Evolutionary conservation across 2,113 vertebrate species (phyloP), one percentile per base, ranked within the genome.

Genomic region (Zosterops borbonicus): DNA sequence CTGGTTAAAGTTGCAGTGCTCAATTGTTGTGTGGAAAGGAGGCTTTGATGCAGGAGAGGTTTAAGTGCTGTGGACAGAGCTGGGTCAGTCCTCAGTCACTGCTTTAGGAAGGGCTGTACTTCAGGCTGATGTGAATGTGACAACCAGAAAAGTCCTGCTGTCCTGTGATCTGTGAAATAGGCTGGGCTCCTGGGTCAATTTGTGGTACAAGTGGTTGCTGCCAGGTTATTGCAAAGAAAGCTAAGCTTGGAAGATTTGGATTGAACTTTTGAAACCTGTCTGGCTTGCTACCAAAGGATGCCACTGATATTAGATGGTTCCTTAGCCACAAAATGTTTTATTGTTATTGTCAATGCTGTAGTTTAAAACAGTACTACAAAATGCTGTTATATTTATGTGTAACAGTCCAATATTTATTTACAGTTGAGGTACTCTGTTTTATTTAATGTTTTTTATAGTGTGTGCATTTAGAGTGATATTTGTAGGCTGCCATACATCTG

Each of bases 111-210:
- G 25, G 53, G 87, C 53, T 56, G 28, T 13, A 14, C 18, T 62
- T 62, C 29, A 74, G 56, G 4, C 44, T 73, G 46, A 24, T 33
- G 33, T 5, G 50, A 89, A 14, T 0, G 0, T 2, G 11, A 5
- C 28, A n/a, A 9, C 31, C 9, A 27, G 14, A 3, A 3, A 71
- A 49, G 49, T 60, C 76, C 55, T 60, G 46, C 6, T 79, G 49
- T 42, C 58, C 84, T 49, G 15, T 79, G 53, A 53, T 82, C 74
- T 87, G 83, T 78, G 78, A 80, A 89, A 78, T 29, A 85, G 74
- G 5, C 78, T 82, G 65, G 78, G 62, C 70, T 80, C 33, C 1
- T 29, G 59, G 55, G 50, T 77, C 90, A 63, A 0, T 85, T 55
- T 49, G 42, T 55, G 44, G 50, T 53, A n/a, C 27, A 52, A 88